Evolutionary conservation across 2,113 vertebrate genomes (phyloP).

Genomic region (Perca fluviatilis): DNA sequence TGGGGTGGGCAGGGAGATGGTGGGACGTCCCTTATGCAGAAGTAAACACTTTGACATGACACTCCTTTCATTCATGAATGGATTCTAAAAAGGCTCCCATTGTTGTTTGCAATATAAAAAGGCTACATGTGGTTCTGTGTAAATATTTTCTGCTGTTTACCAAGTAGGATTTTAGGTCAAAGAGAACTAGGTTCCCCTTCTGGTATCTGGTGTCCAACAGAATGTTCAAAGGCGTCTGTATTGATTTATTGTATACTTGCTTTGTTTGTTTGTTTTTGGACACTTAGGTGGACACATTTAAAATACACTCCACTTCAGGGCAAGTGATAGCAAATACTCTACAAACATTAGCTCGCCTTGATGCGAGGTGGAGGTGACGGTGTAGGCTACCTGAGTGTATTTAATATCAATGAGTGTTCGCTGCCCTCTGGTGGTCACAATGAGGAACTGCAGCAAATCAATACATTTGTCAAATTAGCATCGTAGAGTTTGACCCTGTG

Average conservation of each 20-base stretch:
- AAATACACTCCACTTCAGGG: neutral
- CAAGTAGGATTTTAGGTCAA: neutral
- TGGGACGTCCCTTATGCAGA: conserved; percentile 67
- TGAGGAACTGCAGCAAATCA: neutral
- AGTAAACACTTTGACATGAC: conserved; percentile 56
- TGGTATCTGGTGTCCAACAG: neutral
- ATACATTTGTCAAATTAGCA: neutral
- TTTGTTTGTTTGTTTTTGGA: neutral
- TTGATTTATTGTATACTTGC: neutral
- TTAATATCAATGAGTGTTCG: neutral
- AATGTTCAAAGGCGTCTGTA: neutral
- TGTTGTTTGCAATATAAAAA: conserved; percentile 15
- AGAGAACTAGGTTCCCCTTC: neutral
- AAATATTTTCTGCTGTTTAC: neutral
- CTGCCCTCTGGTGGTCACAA: conserved; percentile 38
- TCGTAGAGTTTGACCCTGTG: no score
- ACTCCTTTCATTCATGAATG: conserved; percentile 70
- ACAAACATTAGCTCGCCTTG: neutral
- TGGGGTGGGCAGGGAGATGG: conserved; percentile 64
- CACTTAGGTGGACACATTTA: neutral
- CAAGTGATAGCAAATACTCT: neutral
- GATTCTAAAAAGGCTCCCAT: conserved; percentile 4
- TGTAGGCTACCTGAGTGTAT: neutral
- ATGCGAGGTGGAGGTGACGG: neutral
- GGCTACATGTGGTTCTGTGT: conserved; percentile 13